These are phyloP conservation scores for Callorhinus ursinus DNA, from an alignment of 2,113 vertebrate genomes.

Conservation along the genomic window DNA sequence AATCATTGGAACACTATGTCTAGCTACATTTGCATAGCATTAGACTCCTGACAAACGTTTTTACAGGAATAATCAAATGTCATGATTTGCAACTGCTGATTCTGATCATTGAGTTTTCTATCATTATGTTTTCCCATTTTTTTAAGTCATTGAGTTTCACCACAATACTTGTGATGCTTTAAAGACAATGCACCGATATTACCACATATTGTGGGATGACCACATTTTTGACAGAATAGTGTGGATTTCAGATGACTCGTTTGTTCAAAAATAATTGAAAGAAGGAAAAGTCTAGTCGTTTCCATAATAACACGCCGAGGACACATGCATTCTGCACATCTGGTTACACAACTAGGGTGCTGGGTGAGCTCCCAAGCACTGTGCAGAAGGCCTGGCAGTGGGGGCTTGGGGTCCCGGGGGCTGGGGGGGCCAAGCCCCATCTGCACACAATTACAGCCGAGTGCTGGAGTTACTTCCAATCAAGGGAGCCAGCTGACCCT, in stretches of 20 bases:
- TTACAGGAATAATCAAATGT: not conserved
- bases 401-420: conserved; percentile 26
- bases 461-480: conserved; percentile 76
- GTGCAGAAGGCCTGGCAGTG: conserved; percentile 37
- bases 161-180: not conserved
- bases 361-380: conserved; percentile 51
- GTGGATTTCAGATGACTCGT: conserved; percentile 61
- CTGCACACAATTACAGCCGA: conserved; percentile 81
- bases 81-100: not conserved
- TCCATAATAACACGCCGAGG: conserved; percentile 66
- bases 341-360: conserved; percentile 69
- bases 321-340: conserved; percentile 72
- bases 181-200: not conserved
- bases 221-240: not conserved
- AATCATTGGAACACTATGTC: accelerated
- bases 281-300: conserved; percentile 57
- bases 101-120: not conserved
- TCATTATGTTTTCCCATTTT: not conserved
- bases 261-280: conserved; percentile 35
- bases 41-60: not conserved
- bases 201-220: accelerated
- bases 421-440: conserved; percentile 65
- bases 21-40: not conserved
- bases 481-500: conserved; percentile 81
- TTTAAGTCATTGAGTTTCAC: not conserved